phyloP scores from a whole-genome alignment of 2,113 vertebrate genomes.

The Sinocyclocheilus grahami region DNA sequence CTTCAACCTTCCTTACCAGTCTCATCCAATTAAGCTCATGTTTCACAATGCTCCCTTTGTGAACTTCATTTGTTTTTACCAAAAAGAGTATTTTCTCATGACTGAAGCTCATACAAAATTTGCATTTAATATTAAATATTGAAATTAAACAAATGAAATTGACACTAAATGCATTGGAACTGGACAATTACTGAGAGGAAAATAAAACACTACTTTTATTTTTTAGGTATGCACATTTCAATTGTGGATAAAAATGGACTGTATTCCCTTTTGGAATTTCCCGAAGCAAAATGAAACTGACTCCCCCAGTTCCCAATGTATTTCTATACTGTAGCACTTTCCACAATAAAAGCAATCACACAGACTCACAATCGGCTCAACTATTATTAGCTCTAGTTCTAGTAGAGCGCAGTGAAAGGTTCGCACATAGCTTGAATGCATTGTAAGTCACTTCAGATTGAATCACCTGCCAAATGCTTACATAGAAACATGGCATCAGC shows the following conservation, averaged over 20 bases:
- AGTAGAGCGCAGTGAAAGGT: no score
- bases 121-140: neutral
- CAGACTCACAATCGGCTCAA: neutral
- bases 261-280: neutral
- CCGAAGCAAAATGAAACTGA: neutral
- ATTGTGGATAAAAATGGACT: no score
- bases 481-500: no score
- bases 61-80: neutral
- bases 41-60: neutral
- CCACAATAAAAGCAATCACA: neutral
- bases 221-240: no score
- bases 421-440: no score
- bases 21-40: neutral
- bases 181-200: no score
- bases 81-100: neutral
- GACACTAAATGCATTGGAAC: no score
- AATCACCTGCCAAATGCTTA: neutral
- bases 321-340: neutral
- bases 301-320: neutral
- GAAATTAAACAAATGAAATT: neutral
- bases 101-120: neutral
- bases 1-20: neutral
- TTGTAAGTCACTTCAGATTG: no score
- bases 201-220: no score
- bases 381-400: neutral